These are phyloP conservation scores for Octodon degus DNA, from an alignment of 2,113 vertebrate species.

Conservation along the genomic window DNA sequence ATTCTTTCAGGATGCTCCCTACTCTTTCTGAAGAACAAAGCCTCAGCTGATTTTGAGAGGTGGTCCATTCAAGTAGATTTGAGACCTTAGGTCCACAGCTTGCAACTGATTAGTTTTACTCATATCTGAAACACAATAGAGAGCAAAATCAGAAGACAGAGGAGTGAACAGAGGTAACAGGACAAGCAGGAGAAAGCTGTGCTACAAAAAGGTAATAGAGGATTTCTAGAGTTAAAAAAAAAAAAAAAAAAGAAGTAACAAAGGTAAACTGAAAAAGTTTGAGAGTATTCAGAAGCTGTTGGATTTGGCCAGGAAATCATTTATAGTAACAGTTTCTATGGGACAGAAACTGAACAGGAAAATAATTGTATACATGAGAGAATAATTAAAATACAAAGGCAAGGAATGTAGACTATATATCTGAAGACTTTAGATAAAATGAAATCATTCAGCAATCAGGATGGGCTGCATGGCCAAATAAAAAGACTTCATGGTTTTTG, in stretches of 20 bases:
- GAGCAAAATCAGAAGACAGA: background rate
- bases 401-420: background rate
- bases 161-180: background rate
- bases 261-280: slow-evolving; percentile 15
- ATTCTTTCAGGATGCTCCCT: background rate
- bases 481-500: slow-evolving; percentile 51
- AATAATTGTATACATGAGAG: slow-evolving; percentile 11
- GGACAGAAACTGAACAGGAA: slow-evolving; percentile 1
- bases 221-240: background rate
- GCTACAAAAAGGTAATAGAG: background rate
- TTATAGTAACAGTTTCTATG: slow-evolving; percentile 31
- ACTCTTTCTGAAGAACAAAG: background rate
- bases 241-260: background rate
- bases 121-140: background rate
- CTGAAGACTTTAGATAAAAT: slow-evolving; percentile 35
- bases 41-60: background rate
- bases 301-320: slow-evolving; percentile 34
- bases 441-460: slow-evolving; percentile 28
- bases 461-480: background rate
- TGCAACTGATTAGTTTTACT: background rate
- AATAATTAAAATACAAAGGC: slow-evolving; percentile 40
- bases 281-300: background rate
- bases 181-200: background rate
- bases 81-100: background rate
- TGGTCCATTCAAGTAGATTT: background rate